Evolutionary conservation across 2,888 invertebrate genomes (phyloP).

Genomic region (Diplazon laetatorius): DNA sequence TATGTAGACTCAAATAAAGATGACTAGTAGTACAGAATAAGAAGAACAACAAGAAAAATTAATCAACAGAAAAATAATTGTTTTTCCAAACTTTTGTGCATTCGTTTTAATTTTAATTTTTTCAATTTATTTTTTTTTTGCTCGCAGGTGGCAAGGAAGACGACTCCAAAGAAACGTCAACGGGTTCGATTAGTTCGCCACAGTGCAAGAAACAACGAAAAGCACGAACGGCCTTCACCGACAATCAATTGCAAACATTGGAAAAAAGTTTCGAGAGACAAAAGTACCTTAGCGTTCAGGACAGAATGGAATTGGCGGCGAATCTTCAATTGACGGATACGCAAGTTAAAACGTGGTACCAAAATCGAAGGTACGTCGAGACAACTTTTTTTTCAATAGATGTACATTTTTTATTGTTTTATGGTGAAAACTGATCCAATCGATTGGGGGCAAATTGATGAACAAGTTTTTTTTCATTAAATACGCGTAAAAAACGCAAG

Average conservation of each 20-base stretch:
- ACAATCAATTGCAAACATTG: slow-evolving; percentile 97
- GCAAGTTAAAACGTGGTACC: slow-evolving; percentile 99
- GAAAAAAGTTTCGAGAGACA: slow-evolving; percentile 99
- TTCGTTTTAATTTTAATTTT: neutral
- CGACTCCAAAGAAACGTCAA: slow-evolving; percentile 88
- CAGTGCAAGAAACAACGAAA: slow-evolving; percentile 97
- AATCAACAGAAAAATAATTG: neutral
- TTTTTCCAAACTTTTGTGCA: too few species aligned
- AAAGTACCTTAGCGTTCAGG: slow-evolving; percentile 98
- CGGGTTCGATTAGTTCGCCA: slow-evolving; percentile 83
- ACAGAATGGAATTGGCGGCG: slow-evolving; percentile 98
- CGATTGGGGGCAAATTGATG: too few species aligned
- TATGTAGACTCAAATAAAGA: too few species aligned
- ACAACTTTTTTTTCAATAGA: slow-evolving; percentile 1
- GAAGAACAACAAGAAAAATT: too few species aligned
- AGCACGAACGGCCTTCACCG: slow-evolving; percentile 99
- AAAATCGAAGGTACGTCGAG: slow-evolving; percentile 94
- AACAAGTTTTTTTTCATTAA: neutral
- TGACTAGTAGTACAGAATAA: too few species aligned
- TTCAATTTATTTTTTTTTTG: slow-evolving; percentile 58
- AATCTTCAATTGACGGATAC: slow-evolving; percentile 98
- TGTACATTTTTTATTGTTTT: too few species aligned
- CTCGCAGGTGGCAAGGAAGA: slow-evolving; percentile 93
- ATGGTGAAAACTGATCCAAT: too few species aligned
- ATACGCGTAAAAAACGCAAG: neutral